These are phyloP conservation scores for Rhineura floridana DNA, from an alignment of 2,113 vertebrate genomes.

Conservation along the genomic window DNA sequence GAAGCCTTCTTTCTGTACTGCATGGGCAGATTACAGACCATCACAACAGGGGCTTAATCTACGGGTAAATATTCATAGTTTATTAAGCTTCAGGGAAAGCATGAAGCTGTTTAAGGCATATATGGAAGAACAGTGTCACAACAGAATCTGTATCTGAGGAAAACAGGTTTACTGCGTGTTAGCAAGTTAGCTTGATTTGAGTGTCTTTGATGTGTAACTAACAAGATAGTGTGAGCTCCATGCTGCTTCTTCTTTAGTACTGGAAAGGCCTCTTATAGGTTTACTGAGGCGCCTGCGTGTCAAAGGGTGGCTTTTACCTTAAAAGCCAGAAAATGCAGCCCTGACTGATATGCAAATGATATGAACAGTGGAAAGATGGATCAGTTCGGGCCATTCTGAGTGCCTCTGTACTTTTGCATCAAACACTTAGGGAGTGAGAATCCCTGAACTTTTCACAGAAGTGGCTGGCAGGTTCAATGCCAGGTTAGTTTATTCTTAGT, in stretches of 20 bases:
- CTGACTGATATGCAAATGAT: not conserved
- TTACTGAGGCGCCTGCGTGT: conserved; percentile 26
- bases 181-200: not conserved
- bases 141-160: conserved; percentile 39
- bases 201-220: conserved; percentile 16
- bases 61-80: conserved; percentile 39
- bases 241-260: conserved; percentile 6
- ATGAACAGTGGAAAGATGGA: not conserved
- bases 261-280: conserved; percentile 30
- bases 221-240: conserved; percentile 23
- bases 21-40: conserved; percentile 41
- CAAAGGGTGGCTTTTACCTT: not conserved
- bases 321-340: not conserved
- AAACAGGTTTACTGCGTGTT: conserved; percentile 9
- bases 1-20: conserved; percentile 25
- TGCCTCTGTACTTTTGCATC: not conserved
- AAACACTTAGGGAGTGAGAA: rapidly evolving
- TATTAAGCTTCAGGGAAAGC: conserved; percentile 53
- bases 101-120: conserved; percentile 79
- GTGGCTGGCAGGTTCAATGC: not conserved
- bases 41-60: conserved; percentile 44
- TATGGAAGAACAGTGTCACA: conserved; percentile 60
- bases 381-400: not conserved
- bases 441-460: conserved; percentile 8
- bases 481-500: not conserved